Conservation (phyloP, 2,888 invertebrate species). For the Oasisia sp. region DNA sequence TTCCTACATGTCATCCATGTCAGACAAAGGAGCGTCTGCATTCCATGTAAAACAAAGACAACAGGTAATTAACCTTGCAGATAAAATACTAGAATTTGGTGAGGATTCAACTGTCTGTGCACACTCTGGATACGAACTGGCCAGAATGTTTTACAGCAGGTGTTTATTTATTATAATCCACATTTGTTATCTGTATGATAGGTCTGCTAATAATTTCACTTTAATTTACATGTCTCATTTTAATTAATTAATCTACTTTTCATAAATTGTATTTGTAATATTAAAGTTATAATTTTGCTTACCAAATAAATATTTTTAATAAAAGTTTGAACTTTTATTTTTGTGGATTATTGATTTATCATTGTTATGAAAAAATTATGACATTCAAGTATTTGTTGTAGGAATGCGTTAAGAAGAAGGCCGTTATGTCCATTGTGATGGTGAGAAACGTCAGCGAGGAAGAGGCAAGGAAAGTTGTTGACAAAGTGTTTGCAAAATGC, state of each 20-base stretch:
- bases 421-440: conserved; percentile 83
- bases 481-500: conserved; percentile 89
- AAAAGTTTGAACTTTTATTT: background rate
- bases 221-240: background rate
- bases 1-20: conserved; percentile 83
- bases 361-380: background rate
- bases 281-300: background rate
- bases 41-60: conserved; percentile 80
- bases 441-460: conserved; percentile 79
- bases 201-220: background rate
- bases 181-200: background rate
- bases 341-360: background rate
- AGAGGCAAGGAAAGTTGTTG: conserved; percentile 81
- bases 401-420: conserved; percentile 90
- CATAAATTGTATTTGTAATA: background rate
- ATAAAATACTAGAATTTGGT: background rate
- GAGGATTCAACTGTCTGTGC: background rate
- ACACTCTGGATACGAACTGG: background rate
- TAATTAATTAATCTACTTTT: background rate
- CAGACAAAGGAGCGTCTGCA: conserved; percentile 80
- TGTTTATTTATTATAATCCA: background rate
- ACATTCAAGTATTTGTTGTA: conserved; percentile 40
- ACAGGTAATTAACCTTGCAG: conserved; percentile 70
- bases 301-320: background rate
- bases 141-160: background rate